Percentiles rank a stretch among this genome's conserved stretches.
Conservation (phyloP, 2,113 vertebrate species). For the Pitta sordida region DNA sequence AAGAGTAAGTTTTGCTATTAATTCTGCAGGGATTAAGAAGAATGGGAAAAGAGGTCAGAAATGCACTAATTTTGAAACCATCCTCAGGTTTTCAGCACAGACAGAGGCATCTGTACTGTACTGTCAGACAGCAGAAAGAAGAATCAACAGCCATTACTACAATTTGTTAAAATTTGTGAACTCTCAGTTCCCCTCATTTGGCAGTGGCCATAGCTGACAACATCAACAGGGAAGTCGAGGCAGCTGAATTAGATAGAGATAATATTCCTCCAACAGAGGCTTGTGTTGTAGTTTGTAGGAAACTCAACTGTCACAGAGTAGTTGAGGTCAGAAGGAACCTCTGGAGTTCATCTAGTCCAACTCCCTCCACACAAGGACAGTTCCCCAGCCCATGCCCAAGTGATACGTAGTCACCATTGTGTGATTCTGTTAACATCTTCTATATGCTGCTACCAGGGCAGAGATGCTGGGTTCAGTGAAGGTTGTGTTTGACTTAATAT, state of each 20-base stretch:
- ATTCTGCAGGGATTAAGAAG: background rate
- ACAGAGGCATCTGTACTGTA: background rate
- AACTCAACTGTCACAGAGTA: background rate
- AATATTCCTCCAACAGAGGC: background rate
- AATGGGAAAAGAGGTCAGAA: background rate
- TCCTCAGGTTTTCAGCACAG: background rate
- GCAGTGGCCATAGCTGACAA: background rate
- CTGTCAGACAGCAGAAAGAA: background rate
- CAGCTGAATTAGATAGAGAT: background rate
- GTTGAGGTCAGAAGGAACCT: background rate
- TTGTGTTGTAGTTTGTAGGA: background rate
- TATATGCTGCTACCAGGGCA: background rate
- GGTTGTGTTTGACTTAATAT: background rate
- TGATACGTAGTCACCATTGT: background rate
- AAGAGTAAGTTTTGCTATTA: background rate
- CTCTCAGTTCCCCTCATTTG: background rate
- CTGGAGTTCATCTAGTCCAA: background rate
- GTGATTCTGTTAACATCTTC: background rate
- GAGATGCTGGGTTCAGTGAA: background rate
- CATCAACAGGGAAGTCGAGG: background rate
- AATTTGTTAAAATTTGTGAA: background rate
- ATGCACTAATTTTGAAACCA: background rate
- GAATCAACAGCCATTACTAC: background rate
- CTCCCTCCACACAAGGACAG: rapidly evolving
- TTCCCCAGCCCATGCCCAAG: background rate